These are phyloP conservation scores for Odontomyia ornata DNA, from an alignment of 2,888 invertebrate species.

Conservation along the genomic window DNA sequence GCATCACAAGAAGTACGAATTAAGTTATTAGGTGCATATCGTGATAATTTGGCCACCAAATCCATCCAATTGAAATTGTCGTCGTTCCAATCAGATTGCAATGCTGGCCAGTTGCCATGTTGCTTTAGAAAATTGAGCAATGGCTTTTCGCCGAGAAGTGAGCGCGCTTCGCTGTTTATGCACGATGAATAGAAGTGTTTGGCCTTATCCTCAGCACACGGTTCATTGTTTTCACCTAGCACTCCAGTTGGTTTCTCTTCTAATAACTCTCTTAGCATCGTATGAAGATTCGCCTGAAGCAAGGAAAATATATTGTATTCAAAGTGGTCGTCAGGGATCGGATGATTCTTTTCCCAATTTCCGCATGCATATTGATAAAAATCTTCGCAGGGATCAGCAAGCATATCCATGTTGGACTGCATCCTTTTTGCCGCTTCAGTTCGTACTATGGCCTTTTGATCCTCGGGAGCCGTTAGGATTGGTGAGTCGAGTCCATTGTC, in stretches of 20 bases:
- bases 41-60: conserved; percentile 73
- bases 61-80: conserved; percentile 72
- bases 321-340: conserved; percentile 35
- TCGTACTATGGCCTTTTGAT: background rate
- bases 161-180: conserved; percentile 78
- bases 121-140: conserved; percentile 71
- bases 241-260: conserved; percentile 14
- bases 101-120: conserved; percentile 86
- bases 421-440: conserved; percentile 5
- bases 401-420: conserved; percentile 24
- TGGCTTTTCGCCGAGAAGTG: conserved; percentile 73
- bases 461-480: background rate
- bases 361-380: conserved; percentile 41
- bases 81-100: conserved; percentile 70
- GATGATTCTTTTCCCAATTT: conserved; percentile 36
- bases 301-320: conserved; percentile 35
- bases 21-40: conserved; percentile 81
- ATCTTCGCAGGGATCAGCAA: conserved; percentile 35
- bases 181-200: conserved; percentile 82
- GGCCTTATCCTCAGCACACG: conserved; percentile 74
- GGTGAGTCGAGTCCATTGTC: conserved; percentile 11
- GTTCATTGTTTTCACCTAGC: background rate
- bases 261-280: conserved; percentile 1
- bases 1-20: conserved; percentile 85
- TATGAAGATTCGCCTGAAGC: conserved; percentile 21